Evolutionary conservation across 1,140 invertebrate genomes (phyloP), one percentile per base, ranked within the genome.

Genomic region (Cotesia typhae): DNA sequence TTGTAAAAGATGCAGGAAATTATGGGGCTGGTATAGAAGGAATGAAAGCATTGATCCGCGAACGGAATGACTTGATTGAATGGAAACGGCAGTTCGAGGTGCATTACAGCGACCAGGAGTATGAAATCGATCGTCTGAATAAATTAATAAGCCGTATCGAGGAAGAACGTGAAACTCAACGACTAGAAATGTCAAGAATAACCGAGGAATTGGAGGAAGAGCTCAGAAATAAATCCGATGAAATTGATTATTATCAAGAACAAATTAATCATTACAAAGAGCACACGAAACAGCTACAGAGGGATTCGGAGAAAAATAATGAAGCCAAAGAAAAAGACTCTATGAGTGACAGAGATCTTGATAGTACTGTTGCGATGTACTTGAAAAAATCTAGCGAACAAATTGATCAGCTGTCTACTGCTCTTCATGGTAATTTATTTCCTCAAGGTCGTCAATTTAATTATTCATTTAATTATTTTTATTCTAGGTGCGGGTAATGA

Each of bases 221-320:
- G 37, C 20, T 64, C 0, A 61, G 52, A 17, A 41, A 17, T 4
- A 67, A 72, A 37, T 67, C 57, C 36, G 60, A 51, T 5, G 35
- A 60, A 67, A 47, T 72, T 35, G 38, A 66, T 36, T n/a, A 52
- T n/a, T 67, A 60, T 38, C 20, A 72, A 53, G 65, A 67, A 12
- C 7, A 67, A 35, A 61, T 72, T 47, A 47, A 47, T 47, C 41
- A 47, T 47, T 47, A 47, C 41, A 47, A 47, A 10, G 10, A 47
- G 0, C 41, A 47, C 41, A 47, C 10, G 20, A n/a, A 41, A 10
- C 37, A 37, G 17, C 52, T 72, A 28, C 12, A 47, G 20, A 37
- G 61, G 53, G 10, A 60, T 37, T 63, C 9, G 12, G 37, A 67
- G n/a, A 53, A 68, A 68, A 59, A 6, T 57, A 5, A 57, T 57